Evolutionary conservation across 1,140 invertebrate species (phyloP).

Genomic region (Zaprionus taronus): DNA sequence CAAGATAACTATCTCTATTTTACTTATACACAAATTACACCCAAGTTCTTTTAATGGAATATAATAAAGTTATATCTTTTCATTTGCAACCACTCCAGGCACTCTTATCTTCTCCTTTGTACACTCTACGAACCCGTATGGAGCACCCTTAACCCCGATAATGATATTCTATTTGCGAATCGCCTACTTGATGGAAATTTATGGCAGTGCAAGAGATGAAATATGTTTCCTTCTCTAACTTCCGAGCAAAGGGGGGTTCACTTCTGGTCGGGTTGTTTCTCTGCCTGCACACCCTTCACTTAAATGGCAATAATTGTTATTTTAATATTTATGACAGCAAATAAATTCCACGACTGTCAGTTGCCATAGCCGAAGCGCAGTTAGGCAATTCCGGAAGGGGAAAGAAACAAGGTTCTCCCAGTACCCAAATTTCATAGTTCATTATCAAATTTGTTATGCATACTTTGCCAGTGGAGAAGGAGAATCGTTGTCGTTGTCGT

Average conservation of each 20-base stretch:
- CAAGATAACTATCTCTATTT: no score
- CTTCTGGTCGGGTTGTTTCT: not conserved
- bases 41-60: no score
- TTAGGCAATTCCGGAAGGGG: conserved; percentile 25
- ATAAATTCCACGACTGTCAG: conserved; percentile 66
- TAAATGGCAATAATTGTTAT: conserved; percentile 79
- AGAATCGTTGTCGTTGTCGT: not conserved
- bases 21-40: no score
- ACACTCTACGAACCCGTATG: not conserved
- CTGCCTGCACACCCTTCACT: conserved; percentile 24
- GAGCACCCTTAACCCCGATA: not conserved
- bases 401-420: conserved; percentile 11
- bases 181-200: conserved; percentile 47
- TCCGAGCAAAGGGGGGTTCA: conserved; percentile 7
- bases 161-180: conserved; percentile 20
- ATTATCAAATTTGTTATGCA: conserved; percentile 81
- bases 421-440: conserved; percentile 74
- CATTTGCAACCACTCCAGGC: not conserved
- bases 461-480: conserved; percentile 53
- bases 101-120: not conserved
- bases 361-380: conserved; percentile 36
- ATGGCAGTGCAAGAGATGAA: conserved; percentile 56
- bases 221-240: conserved; percentile 57
- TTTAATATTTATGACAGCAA: conserved; percentile 82
- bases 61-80: not conserved